Conservation (phyloP, 2,888 invertebrate genomes). For the Marasmarcha lunaedactyla region DNA sequence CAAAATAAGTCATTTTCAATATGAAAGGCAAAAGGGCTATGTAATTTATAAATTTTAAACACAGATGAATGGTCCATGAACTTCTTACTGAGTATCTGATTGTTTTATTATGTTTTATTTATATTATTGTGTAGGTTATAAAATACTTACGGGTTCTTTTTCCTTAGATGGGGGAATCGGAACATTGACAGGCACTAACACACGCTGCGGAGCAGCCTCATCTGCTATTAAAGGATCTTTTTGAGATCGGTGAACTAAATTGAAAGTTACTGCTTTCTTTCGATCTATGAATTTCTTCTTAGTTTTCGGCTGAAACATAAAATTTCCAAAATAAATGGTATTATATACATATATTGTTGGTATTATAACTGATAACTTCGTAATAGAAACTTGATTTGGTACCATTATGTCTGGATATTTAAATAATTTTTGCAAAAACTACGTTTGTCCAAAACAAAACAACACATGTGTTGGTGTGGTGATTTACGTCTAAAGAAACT, state of each 20-base stretch:
- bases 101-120: not conserved
- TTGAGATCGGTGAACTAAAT: slow-evolving; percentile 93
- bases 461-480: too few relatives aligned
- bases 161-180: slow-evolving; percentile 47
- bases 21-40: not conserved
- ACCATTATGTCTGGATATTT: too few relatives aligned
- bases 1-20: not conserved
- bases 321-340: too few relatives aligned
- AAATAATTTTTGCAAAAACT: too few relatives aligned
- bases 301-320: slow-evolving; percentile 70
- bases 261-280: slow-evolving; percentile 91
- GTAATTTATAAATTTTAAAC: not conserved
- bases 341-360: too few relatives aligned
- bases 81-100: too few relatives aligned
- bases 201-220: slow-evolving; percentile 89
- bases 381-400: too few relatives aligned
- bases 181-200: slow-evolving; percentile 76
- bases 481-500: too few relatives aligned
- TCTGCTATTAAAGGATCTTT: slow-evolving; percentile 91
- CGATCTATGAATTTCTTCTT: slow-evolving; percentile 91
- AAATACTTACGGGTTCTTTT: slow-evolving; percentile 45
- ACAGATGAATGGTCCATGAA: not conserved
- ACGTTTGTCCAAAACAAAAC: too few relatives aligned
- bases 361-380: too few relatives aligned
- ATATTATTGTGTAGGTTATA: slow-evolving; percentile 8